Evolutionary conservation across 1,140 invertebrate genomes (phyloP), one percentile per base, ranked within the genome.

Genomic region (Homalodisca vitripennis): DNA sequence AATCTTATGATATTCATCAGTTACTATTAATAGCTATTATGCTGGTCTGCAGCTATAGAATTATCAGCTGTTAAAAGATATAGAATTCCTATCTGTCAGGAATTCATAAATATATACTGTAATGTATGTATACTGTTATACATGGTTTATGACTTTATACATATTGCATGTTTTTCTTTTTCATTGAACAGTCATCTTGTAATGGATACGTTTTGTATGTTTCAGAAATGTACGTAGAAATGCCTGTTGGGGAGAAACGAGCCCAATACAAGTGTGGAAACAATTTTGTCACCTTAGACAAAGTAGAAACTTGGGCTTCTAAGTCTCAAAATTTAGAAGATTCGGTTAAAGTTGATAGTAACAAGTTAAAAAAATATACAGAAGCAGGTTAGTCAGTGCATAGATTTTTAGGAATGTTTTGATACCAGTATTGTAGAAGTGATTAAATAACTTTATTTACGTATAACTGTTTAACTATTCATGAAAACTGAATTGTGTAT

Each of bases 301-400:
- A 85, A 34, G 80, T 93, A 68, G 79, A 82, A 53, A 84, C 84
- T 10, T 92, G 90, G 90, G 70, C 75, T 22, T 79, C 20, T 20
- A 22, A 60, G 12, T 64, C 13, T 62, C 6, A 13, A 1, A 47
- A 41, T 6, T n/a, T 41, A 26, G 24, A 27, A 17, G 14, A 20
- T 1, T 64, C 26, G 22, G 10, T 64, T 66, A 1, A 51, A 41
- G 26, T 31, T 12, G n/a, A 70, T 14, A 10, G n/a, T 22, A 47
- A 10, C 6, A 20, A 20, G 2, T 24, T 22, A 3, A 14, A 32
- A 3, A 34, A 41, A 14, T 26, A 14, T 3, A 27, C 20, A 1
- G 31, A 27, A 13, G 22, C 2, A 46, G 63, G 32, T 66, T 1
- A 66, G 41, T 46, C 1, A 60, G 3, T n/a, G n/a, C 24, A 55